Conservation (phyloP, 2,797 vertebrate genomes). For the Falco biarmicus region DNA sequence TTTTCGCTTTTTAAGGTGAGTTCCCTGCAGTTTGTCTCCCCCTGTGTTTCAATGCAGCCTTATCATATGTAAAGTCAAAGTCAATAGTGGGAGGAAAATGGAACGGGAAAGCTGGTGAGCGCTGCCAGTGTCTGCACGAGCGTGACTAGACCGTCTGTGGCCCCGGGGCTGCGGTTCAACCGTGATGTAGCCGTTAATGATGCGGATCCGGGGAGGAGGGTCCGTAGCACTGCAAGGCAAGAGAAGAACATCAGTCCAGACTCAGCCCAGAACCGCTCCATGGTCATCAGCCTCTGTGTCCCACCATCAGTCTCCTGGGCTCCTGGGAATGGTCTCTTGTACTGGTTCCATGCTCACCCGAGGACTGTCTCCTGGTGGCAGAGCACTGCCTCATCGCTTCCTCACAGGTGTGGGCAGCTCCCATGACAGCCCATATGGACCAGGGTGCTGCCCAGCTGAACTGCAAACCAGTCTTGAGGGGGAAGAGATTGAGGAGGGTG, state of each 20-base stretch:
- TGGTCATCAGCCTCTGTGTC: not conserved
- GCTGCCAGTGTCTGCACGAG: slow-evolving; percentile 30
- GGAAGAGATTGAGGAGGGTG: not conserved
- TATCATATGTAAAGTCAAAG: slow-evolving; percentile 34
- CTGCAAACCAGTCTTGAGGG: not conserved
- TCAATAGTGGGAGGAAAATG: slow-evolving; percentile 43
- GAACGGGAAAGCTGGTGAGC: not conserved
- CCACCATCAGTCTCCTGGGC: not conserved
- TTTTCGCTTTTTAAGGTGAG: not conserved
- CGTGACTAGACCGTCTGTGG: slow-evolving; percentile 48
- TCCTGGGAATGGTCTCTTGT: fast-evolving
- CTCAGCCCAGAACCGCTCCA: not conserved
- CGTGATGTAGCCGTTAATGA: slow-evolving; percentile 85
- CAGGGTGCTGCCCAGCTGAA: not conserved
- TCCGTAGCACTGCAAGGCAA: slow-evolving; percentile 74
- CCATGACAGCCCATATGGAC: fast-evolving
- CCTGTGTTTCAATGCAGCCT: not conserved
- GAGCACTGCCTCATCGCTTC: not conserved
- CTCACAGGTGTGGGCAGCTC: not conserved
- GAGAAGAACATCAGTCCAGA: not conserved
- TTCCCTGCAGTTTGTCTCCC: not conserved
- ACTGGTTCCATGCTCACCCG: not conserved
- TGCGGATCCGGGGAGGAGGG: slow-evolving; percentile 79
- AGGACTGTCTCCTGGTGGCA: not conserved
- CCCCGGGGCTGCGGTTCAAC: slow-evolving; percentile 74